These are phyloP conservation scores for Ochropacha duplaris DNA, from an alignment of 2,888 invertebrate genomes.

Conservation along the genomic window DNA sequence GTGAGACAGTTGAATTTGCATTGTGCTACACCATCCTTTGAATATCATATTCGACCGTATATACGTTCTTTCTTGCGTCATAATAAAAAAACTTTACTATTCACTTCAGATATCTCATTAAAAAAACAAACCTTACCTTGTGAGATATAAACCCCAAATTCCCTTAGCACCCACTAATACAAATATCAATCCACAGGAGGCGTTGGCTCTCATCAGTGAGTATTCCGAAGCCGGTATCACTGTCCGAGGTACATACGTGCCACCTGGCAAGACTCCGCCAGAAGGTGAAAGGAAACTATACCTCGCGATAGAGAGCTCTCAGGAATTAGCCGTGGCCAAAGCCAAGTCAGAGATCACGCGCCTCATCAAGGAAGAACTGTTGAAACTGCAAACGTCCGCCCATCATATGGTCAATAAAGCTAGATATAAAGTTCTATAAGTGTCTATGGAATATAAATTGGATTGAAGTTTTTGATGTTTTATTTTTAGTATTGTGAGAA, in stretches of 20 bases:
- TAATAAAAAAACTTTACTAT: not conserved
- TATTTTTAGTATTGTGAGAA: slow-evolving; percentile 16
- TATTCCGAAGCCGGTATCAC: slow-evolving; percentile 99
- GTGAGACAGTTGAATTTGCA: not conserved
- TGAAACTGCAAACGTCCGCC: slow-evolving; percentile 93
- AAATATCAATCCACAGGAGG: slow-evolving; percentile 86
- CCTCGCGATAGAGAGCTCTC: slow-evolving; percentile 99
- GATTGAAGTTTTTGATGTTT: slow-evolving; percentile 29
- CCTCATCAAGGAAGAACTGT: slow-evolving; percentile 98
- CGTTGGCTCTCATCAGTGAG: slow-evolving; percentile 98
- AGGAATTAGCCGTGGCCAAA: slow-evolving; percentile 96
- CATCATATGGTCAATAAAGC: slow-evolving; percentile 95
- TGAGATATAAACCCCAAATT: not conserved
- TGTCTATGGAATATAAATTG: slow-evolving; percentile 44
- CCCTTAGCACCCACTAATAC: not conserved
- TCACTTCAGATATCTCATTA: not conserved
- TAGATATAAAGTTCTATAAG: slow-evolving; percentile 95
- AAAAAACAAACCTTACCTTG: not conserved
- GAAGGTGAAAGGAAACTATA: slow-evolving; percentile 98
- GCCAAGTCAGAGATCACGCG: slow-evolving; percentile 98
- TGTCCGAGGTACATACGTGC: slow-evolving; percentile 98
- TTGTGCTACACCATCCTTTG: not conserved
- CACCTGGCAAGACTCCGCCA: slow-evolving; percentile 93
- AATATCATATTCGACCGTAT: not conserved
- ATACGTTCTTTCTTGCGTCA: too few species aligned